Percentiles rank a stretch among this genome's conserved stretches.
Evolutionary conservation across 23 tunicate genomes (phyloP).

Genomic region (Ascidia mentula): DNA sequence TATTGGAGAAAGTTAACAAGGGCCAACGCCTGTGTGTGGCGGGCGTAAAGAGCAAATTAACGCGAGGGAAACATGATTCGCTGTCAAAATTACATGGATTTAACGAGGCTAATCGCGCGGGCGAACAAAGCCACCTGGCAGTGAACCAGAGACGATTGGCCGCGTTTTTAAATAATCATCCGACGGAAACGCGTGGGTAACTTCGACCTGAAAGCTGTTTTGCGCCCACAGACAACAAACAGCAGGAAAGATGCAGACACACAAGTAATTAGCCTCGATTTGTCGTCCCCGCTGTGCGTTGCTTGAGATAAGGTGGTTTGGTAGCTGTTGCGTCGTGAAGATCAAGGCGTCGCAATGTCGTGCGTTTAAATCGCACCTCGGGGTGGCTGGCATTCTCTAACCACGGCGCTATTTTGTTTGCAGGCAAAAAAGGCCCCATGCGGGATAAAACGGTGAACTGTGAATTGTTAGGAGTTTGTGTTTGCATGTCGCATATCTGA

Average conservation of each 20-base stretch:
- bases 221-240: background rate
- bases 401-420: background rate
- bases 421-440: background rate
- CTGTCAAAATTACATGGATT: background rate
- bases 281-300: background rate
- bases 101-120: background rate
- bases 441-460: background rate
- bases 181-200: background rate
- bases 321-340: too few relatives aligned
- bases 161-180: too few relatives aligned
- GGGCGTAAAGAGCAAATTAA: too few relatives aligned
- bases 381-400: background rate
- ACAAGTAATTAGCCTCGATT: background rate
- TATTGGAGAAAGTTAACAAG: too few relatives aligned
- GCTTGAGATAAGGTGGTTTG: too few relatives aligned
- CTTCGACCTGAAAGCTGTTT: background rate
- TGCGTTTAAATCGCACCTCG: background rate
- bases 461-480: too few relatives aligned
- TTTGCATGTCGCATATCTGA: background rate
- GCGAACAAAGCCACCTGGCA: background rate
- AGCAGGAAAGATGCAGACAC: constrained; percentile 1
- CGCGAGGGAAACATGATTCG: background rate
- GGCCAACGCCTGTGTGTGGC: too few relatives aligned
- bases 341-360: too few relatives aligned
- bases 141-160: background rate